These are phyloP conservation scores for Drosophila siamana DNA, from an alignment of 2,888 invertebrate genomes.

Conservation along the genomic window DNA sequence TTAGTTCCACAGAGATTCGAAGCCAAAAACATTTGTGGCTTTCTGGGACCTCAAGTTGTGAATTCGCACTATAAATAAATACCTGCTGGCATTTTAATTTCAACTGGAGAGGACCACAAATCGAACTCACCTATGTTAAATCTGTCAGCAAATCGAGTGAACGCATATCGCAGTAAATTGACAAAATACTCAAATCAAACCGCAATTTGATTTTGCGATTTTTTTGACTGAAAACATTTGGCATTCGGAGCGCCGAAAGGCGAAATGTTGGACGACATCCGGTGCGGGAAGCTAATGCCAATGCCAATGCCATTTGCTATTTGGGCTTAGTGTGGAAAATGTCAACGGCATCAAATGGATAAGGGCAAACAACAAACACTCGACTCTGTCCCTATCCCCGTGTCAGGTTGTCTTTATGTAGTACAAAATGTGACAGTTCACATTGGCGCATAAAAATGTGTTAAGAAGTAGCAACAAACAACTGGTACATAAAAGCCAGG, in stretches of 20 bases:
- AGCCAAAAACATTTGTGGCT: slow-evolving; percentile 31
- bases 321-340: slow-evolving; percentile 65
- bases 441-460: slow-evolving; percentile 62
- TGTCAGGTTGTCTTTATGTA: slow-evolving; percentile 15
- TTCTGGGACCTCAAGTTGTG: slow-evolving; percentile 4
- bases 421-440: slow-evolving; percentile 74
- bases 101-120: slow-evolving; percentile 16
- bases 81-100: slow-evolving; percentile 17
- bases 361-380: slow-evolving; percentile 55
- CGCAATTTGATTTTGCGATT: slow-evolving; percentile 54
- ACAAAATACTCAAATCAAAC: slow-evolving; percentile 38
- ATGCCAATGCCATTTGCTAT: slow-evolving; percentile 68
- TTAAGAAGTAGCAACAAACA: slow-evolving; percentile 37
- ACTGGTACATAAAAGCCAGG: slow-evolving; percentile 55
- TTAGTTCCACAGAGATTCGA: slow-evolving; percentile 2
- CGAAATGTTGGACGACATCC: slow-evolving; percentile 49
- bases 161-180: slow-evolving; percentile 35
- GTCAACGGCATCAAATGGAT: slow-evolving; percentile 75
- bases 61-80: slow-evolving; percentile 31
- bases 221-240: slow-evolving; percentile 53
- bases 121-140: slow-evolving; percentile 7
- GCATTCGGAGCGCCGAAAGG: slow-evolving; percentile 19
- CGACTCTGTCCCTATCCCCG: background rate
- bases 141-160: background rate
- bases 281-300: slow-evolving; percentile 20